Evolutionary conservation across 1,140 invertebrate species (phyloP).

Genomic region (Cydia pomonella): DNA sequence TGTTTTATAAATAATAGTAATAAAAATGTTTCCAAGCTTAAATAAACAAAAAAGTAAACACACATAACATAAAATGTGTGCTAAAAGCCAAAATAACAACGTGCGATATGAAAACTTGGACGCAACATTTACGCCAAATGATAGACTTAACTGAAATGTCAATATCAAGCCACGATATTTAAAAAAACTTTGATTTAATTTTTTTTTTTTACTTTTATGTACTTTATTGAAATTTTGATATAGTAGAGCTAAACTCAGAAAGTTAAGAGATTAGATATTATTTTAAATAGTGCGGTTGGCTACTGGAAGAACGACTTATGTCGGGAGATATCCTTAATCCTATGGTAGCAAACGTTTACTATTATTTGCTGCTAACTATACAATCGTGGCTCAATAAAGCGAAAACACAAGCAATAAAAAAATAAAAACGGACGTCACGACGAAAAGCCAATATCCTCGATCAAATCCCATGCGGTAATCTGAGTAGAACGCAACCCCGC

Average conservation of each 20-base stretch:
- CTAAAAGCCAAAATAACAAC: slow-evolving; percentile 46
- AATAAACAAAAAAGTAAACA: slow-evolving; percentile 37
- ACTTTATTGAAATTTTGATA: neutral
- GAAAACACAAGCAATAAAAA: slow-evolving; percentile 62
- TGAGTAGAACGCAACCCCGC: slow-evolving; percentile 66
- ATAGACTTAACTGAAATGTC: neutral
- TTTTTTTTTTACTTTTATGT: no score
- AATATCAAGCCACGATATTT: slow-evolving; percentile 1
- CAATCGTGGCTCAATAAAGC: slow-evolving; percentile 43
- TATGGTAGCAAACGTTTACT: no score
- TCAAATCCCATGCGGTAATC: slow-evolving; percentile 88
- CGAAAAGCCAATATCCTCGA: slow-evolving; percentile 66
- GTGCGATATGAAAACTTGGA: slow-evolving; percentile 46
- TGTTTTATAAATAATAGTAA: neutral
- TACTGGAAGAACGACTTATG: no score
- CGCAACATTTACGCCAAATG: slow-evolving; percentile 34
- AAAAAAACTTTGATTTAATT: neutral
- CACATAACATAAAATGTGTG: slow-evolving; percentile 57
- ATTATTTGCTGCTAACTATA: no score
- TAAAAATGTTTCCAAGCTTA: neutral
- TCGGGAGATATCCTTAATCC: no score
- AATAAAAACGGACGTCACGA: slow-evolving; percentile 70
- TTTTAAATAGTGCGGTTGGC: no score
- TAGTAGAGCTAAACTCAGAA: no score
- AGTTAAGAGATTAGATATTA: no score